Percentiles rank a stretch among this genome's conserved stretches.
Conservation (phyloP, 2,888 invertebrate species). For the Leptinotarsa rubiginosa region DNA sequence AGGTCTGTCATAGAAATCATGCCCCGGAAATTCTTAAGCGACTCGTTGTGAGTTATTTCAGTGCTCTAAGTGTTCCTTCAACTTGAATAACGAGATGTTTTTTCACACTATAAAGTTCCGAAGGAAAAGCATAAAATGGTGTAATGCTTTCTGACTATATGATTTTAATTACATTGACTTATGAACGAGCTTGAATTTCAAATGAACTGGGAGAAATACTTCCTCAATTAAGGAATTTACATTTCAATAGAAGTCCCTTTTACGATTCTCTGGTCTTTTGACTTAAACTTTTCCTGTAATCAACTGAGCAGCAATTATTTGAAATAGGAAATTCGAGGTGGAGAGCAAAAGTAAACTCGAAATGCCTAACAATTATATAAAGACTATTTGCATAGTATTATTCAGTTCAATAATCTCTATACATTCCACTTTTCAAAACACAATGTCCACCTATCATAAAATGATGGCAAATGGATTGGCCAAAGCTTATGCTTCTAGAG, state of each 20-base stretch:
- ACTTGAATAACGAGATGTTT: neutral
- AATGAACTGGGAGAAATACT: conserved; percentile 27
- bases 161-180: neutral
- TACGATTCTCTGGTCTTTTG: neutral
- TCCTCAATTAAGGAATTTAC: conserved; percentile 32
- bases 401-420: too few relatives aligned
- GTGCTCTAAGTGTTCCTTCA: neutral
- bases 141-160: neutral
- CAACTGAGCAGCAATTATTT: too few relatives aligned
- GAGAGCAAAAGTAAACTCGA: too few relatives aligned
- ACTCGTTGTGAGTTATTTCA: neutral
- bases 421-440: too few relatives aligned
- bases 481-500: too few relatives aligned
- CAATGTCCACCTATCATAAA: too few relatives aligned
- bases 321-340: too few relatives aligned
- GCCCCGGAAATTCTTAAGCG: neutral
- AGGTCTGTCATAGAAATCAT: neutral
- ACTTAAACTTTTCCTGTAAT: conserved; percentile 27
- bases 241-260: conserved; percentile 33
- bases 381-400: too few relatives aligned
- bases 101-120: too few relatives aligned
- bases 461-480: too few relatives aligned
- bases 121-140: too few relatives aligned
- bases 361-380: too few relatives aligned
- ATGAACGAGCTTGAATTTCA: conserved; percentile 15